Evolutionary conservation across 2,797 vertebrate genomes (phyloP).

Genomic region (Hippopotamyrus pictus): DNA sequence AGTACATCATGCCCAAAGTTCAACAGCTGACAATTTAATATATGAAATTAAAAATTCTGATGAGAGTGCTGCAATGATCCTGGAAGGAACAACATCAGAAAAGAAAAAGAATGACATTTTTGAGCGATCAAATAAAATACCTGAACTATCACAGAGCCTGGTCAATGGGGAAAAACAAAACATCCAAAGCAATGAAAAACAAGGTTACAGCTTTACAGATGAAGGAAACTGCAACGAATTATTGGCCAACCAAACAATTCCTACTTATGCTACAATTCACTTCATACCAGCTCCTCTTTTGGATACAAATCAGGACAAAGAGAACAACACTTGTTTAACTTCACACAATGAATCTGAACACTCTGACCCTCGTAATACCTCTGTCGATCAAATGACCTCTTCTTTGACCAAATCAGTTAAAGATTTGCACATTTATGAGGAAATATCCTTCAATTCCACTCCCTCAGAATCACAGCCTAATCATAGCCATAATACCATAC

Average conservation of each 20-base stretch:
- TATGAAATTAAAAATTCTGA: conserved; percentile 60
- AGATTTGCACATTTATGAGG: conserved; percentile 39
- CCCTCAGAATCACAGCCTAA: conserved; percentile 23
- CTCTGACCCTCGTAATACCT: conserved; percentile 8
- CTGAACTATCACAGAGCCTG: background rate
- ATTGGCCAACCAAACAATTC: background rate
- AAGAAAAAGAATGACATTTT: conserved; percentile 34
- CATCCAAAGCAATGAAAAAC: conserved; percentile 11
- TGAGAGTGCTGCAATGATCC: conserved; percentile 50
- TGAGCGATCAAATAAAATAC: conserved; percentile 33
- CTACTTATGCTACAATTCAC: conserved; percentile 16
- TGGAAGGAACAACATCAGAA: conserved; percentile 31
- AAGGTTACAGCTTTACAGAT: background rate
- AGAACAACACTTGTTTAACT: conserved; percentile 3
- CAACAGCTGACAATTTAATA: background rate
- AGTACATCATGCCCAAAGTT: background rate
- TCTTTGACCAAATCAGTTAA: conserved; percentile 26
- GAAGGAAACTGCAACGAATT: background rate
- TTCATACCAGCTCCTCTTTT: background rate
- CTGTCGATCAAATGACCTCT: conserved; percentile 2
- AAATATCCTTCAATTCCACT: conserved; percentile 24
- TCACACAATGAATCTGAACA: conserved; percentile 19
- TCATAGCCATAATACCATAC: conserved; percentile 16
- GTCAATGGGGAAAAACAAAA: background rate
- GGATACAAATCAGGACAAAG: background rate